Percentiles rank a stretch among this genome's conserved stretches.
phyloP scores from a whole-genome alignment of 2,113 vertebrate genomes.

The Archilochus colubris region DNA sequence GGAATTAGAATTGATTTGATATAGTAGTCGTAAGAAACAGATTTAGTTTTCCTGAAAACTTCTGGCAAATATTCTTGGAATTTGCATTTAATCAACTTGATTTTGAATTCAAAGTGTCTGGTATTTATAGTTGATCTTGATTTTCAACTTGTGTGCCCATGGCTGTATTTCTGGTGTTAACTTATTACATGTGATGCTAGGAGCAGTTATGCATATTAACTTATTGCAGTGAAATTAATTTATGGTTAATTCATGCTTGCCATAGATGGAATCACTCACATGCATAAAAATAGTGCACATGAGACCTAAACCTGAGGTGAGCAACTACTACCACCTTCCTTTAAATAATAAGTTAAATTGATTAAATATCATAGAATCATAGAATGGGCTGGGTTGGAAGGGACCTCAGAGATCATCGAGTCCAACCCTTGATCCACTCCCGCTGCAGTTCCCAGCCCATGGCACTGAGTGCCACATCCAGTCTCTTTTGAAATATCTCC shows the following conservation, averaged over 20 bases:
- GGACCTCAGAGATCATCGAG: too few species aligned
- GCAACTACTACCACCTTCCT: neutral
- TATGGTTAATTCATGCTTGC: neutral
- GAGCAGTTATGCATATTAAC: neutral
- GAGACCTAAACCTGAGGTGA: neutral
- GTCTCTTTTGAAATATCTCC: too few species aligned
- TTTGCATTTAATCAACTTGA: neutral
- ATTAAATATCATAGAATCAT: neutral
- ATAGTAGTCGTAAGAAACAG: neutral
- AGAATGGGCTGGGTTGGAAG: too few species aligned
- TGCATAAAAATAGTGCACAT: neutral
- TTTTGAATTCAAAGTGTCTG: neutral
- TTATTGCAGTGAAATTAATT: neutral
- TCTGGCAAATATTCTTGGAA: neutral
- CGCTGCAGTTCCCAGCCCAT: too few species aligned
- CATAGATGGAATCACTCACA: neutral
- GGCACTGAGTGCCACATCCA: too few species aligned
- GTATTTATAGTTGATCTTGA: neutral
- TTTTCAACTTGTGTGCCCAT: neutral
- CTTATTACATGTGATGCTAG: neutral
- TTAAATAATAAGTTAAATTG: constrained; percentile 19
- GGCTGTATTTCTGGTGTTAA: neutral
- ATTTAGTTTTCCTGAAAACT: neutral
- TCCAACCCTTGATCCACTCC: too few species aligned
- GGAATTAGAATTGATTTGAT: neutral